A percentile compares a stretch with the other conserved stretches of the same genome.
Conservation (phyloP, 2,113 vertebrate species). For the Peromyscus polionotus region DNA sequence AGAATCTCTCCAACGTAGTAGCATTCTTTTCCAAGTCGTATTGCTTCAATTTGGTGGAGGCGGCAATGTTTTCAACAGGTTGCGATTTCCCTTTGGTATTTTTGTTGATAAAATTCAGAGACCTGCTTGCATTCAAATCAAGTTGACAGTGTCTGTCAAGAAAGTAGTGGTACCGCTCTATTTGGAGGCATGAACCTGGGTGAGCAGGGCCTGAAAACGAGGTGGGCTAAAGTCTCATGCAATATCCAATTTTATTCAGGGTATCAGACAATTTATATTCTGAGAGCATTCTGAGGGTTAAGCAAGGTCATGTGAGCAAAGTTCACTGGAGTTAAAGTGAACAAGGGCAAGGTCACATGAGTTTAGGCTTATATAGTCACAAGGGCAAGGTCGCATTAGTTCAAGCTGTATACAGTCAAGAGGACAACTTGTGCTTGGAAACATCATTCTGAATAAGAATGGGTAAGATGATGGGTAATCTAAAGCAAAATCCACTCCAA, state of each 20-base stretch:
- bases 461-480: background rate
- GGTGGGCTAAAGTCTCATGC: background rate
- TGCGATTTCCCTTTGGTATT: background rate
- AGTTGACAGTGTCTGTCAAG: background rate
- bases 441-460: background rate
- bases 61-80: background rate
- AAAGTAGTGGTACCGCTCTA: background rate
- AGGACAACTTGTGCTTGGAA: background rate
- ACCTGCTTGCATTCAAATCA: background rate
- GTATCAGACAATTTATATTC: background rate
- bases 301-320: too few species aligned
- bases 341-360: background rate
- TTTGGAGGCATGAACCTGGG: background rate
- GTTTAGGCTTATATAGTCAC: background rate
- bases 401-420: background rate
- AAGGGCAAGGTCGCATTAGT: background rate
- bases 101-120: slow-evolving; percentile 41
- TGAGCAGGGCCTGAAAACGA: background rate
- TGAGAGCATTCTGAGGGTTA: background rate
- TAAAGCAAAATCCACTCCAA: background rate
- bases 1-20: background rate
- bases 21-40: background rate
- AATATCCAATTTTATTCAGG: background rate
- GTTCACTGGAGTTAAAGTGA: background rate
- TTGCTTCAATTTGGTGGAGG: background rate